Conservation (phyloP, 2,113 vertebrate genomes). For the Eidolon helvum region DNA sequence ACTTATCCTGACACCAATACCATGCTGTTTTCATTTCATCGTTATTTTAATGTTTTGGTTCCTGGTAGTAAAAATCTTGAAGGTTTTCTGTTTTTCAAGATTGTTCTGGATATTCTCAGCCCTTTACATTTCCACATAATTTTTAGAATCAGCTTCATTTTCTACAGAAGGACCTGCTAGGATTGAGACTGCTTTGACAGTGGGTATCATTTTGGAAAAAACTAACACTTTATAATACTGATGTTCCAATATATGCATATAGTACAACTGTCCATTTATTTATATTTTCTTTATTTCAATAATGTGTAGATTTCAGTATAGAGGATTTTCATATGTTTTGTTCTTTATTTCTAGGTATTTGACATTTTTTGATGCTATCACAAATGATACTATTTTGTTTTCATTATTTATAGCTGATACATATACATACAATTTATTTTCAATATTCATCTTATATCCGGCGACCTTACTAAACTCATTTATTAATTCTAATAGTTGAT, state of each 20-base stretch:
- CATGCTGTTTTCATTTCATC: not conserved
- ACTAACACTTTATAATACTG: not conserved
- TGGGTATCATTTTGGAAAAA: not conserved
- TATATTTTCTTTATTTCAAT: not conserved
- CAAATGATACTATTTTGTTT: not conserved
- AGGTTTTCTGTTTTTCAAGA: not conserved
- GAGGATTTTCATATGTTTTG: not conserved
- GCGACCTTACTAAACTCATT: not conserved
- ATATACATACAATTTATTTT: not conserved
- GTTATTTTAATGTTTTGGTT: not conserved
- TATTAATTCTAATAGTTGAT: not conserved
- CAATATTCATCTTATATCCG: not conserved
- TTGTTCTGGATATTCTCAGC: not conserved
- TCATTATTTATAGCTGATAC: not conserved
- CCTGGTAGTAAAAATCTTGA: not conserved
- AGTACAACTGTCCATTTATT: not conserved
- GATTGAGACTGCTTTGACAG: not conserved
- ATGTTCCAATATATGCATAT: not conserved
- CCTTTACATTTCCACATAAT: not conserved
- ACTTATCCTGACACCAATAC: not conserved
- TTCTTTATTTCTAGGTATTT: not conserved
- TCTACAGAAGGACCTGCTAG: not conserved
- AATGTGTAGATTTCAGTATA: not conserved
- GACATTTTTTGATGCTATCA: not conserved
- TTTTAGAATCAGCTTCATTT: not conserved